Evolutionary conservation across 1,140 invertebrate species (phyloP), one percentile per base, ranked within the genome.

Genomic region (Scaptomyza montana): DNA sequence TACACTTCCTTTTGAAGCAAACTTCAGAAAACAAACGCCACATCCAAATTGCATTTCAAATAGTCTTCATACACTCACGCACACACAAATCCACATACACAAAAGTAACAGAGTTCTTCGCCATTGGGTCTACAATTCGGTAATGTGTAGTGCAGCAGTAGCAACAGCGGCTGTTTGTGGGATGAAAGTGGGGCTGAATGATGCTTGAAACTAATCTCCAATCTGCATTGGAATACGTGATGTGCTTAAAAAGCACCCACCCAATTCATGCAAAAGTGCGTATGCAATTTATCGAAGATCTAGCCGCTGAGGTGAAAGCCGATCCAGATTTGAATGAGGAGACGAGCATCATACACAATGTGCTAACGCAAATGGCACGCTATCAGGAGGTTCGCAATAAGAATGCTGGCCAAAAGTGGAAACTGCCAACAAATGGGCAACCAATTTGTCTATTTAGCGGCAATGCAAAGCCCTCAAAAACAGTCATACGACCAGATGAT

Each of bases 221-320:
- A 89, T 89, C 80, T 89, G 85, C 80, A 89, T 86, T 74, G 59
- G 50, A 74, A 75, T 79, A 89, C 84, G 84, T 89, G 85, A 84
- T 84, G 67, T 80, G 85, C 78, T 89, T 89, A 80, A 78, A 75
- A 89, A 89, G 74, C 65, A 80, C 77, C 30, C n/a, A 12, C 9
- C 10, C 1, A 9, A 71, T 97, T 97, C 92, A 94, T 97, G 33
- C 94, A 96, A 77, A 93, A 95, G 76, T 98, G 93, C 16, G 94
- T 95, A n/a, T 93, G 94, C 70, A 93, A 94, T 97, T 97, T 85
- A 92, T 97, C 36, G 94, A 96, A 94, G 96, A 97, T 80, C 86
- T 97, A 30, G 93, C 94, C 28, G 93, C 93, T 43, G 94, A 95
- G 75, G 93, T 97, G n/a, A 94, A 95, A 77, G 93, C 94, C 28